Percentiles rank a stretch among this genome's conserved stretches.
phyloP scores from a whole-genome alignment of 2,113 vertebrate species.

The Oncorhynchus masou region DNA sequence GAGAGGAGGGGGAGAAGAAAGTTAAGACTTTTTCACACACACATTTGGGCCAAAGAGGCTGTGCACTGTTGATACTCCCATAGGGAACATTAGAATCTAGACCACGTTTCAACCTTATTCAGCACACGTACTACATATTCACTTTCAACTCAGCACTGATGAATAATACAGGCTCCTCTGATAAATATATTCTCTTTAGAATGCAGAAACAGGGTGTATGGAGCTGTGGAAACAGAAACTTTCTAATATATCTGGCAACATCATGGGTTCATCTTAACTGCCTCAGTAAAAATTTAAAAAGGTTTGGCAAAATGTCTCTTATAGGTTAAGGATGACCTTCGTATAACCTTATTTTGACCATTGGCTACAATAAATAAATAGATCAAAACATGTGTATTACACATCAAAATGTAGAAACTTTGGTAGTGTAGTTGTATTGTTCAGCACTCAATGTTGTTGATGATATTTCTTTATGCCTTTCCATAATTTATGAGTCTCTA shows the following conservation, averaged over 20 bases:
- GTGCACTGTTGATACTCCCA: constrained; percentile 70
- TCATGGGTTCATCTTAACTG: too few relatives aligned
- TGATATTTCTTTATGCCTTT: constrained; percentile 11
- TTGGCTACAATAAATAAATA: too few relatives aligned
- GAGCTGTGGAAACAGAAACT: constrained; percentile 36
- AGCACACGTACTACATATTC: constrained; percentile 68
- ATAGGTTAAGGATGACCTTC: too few relatives aligned
- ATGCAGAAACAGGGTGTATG: constrained; percentile 57
- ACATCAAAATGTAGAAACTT: too few relatives aligned
- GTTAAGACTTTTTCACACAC: constrained; percentile 43
- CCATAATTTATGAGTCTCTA: constrained; percentile 25
- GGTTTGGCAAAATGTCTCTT: too few relatives aligned
- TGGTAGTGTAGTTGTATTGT: too few relatives aligned
- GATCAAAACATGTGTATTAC: too few relatives aligned
- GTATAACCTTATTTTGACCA: too few relatives aligned
- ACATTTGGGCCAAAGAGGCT: constrained; percentile 58
- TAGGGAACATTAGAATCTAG: constrained; percentile 63
- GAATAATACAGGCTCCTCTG: constrained; percentile 66
- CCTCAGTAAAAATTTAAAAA: too few relatives aligned
- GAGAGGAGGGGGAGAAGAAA: background rate
- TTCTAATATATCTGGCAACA: too few relatives aligned
- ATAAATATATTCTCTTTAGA: constrained; percentile 73
- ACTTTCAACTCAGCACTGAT: constrained; percentile 71
- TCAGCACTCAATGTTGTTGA: background rate
- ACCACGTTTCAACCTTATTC: constrained; percentile 60